Percentiles rank a stretch among this genome's conserved stretches.
These are phyloP conservation scores for Atherinomorus stipes DNA, from an alignment of 2,113 vertebrate species.

Conservation along the genomic window DNA sequence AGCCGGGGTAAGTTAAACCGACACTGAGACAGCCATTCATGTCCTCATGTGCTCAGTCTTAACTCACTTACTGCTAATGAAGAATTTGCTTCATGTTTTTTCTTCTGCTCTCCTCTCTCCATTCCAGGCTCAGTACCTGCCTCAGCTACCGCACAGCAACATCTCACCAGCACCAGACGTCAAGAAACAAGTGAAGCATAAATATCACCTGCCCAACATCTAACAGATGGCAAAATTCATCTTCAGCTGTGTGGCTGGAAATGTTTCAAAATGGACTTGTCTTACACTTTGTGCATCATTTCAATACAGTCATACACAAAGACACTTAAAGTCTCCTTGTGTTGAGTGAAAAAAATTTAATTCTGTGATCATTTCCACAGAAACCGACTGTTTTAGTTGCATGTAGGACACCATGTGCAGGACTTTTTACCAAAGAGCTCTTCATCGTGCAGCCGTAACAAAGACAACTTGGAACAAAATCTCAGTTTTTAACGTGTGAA, in stretches of 20 bases:
- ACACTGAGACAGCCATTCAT: no score
- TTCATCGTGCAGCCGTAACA: no score
- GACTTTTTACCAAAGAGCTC: no score
- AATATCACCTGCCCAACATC: constrained; percentile 86
- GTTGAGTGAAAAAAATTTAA: not conserved
- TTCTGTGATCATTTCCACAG: not conserved
- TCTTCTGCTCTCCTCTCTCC: not conserved
- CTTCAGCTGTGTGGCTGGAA: not conserved
- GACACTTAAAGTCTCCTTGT: no score
- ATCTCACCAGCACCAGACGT: constrained; percentile 83
- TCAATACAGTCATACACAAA: constrained; percentile 7
- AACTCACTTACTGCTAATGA: no score
- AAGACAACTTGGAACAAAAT: no score
- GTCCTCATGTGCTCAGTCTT: no score
- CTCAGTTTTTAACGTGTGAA: no score
- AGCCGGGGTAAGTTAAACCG: constrained; percentile 61
- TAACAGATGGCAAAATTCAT: constrained; percentile 32
- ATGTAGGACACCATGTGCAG: no score
- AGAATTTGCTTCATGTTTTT: no score
- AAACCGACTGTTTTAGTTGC: no score
- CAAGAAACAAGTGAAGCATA: constrained; percentile 84
- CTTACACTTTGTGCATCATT: not conserved
- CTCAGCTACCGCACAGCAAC: constrained; percentile 83
- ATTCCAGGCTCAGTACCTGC: constrained; percentile 82
- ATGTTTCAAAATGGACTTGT: not conserved